Base-by-base conservation (phyloP, 2,888 invertebrate species). In the Acleris cristana region DNA sequence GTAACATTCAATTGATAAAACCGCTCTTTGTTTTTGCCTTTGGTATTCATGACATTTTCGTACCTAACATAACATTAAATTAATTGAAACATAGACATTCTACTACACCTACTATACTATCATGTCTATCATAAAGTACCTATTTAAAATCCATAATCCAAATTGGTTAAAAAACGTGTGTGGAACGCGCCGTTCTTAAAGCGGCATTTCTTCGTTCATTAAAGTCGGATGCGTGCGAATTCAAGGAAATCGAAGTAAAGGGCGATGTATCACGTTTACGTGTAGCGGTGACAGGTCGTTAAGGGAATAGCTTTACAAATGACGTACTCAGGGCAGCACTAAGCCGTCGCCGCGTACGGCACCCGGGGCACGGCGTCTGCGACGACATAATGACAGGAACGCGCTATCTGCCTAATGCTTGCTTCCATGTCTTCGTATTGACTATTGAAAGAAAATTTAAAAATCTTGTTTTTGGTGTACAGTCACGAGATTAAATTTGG, bases 221-320 rank as follows among this genome's bases (percentile, higher is more conserved):
- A 66, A 30, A 62, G 56, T 56, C 56, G 48, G 52, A 52, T 44
- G 61, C 45, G 23, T 45, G 63, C 23, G 60, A 58, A 64, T 71
- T 69, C 69, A 68, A 66, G 54, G 67, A 69, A 72, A 74, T 73
- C 69, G 67, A 70, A 72, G 70, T 64, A 66, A 61, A 58, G 64
- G 67, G 69, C 70, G 58, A 71, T 76, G 73, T 72, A 72, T 76
- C 74, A 74, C 72, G 71, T 72, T 72, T 69, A 70, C 72, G 73
- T 67, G 67, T 71, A 70, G 64, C 68, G 71, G 72, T 70, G 76
- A 75, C 75, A 73, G 73, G 75, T 76, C 76, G 76, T 78, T 78
- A 76, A 71, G 72, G 71, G 65, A 70, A 72, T 67, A 72, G 72
- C 70, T 72, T 72, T 71, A 71, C 70, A 70, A 70, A 71, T 71